phyloP scores from a whole-genome alignment of 1,140 invertebrate genomes.

The Leptestheria dahalacensis region DNA sequence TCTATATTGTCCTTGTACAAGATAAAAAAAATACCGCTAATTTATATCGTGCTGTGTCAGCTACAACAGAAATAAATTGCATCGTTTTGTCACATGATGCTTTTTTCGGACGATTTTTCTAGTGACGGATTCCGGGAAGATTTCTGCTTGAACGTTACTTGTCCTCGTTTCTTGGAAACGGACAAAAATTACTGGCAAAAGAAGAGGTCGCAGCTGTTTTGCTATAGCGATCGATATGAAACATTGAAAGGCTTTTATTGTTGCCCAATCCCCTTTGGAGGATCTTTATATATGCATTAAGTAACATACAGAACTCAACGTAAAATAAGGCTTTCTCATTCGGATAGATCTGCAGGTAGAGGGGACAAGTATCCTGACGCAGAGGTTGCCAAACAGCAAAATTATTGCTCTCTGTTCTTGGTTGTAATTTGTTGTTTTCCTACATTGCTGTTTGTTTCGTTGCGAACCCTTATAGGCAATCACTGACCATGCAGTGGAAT shows the following conservation, averaged over 20 bases:
- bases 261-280: not conserved
- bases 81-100: not conserved
- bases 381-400: no score
- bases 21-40: not conserved
- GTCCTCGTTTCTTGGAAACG: no score
- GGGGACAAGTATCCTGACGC: no score
- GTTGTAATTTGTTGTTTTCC: no score
- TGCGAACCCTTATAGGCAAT: not conserved
- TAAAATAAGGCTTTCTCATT: not conserved
- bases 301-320: no score
- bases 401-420: not conserved
- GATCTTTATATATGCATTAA: not conserved
- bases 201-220: not conserved
- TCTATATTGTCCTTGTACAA: not conserved
- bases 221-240: not conserved
- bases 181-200: no score
- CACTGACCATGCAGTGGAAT: not conserved
- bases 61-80: not conserved
- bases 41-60: not conserved
- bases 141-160: no score
- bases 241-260: not conserved
- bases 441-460: not conserved
- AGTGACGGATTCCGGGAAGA: no score
- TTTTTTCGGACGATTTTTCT: no score
- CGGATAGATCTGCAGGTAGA: not conserved